These are phyloP conservation scores for Chroicocephalus ridibundus DNA, from an alignment of 2,113 vertebrate species.

Conservation along the genomic window DNA sequence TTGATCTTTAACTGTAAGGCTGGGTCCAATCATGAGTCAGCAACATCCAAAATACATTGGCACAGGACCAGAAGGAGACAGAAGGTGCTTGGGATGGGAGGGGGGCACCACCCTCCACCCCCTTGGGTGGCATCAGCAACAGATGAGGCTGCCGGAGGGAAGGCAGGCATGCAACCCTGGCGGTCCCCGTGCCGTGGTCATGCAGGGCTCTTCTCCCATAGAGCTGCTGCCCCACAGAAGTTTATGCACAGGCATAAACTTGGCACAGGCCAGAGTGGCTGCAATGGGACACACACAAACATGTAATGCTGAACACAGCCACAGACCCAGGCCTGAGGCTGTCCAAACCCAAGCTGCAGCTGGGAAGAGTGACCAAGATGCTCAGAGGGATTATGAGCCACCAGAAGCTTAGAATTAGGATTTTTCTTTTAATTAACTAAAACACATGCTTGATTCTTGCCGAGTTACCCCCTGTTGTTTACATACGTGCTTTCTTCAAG, in stretches of 20 bases:
- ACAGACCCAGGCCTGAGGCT: not conserved
- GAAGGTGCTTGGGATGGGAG: not conserved
- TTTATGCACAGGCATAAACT: not conserved
- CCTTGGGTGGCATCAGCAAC: not conserved
- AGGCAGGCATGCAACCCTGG: not conserved
- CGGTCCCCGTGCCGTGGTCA: rapidly evolving
- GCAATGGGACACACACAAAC: not conserved
- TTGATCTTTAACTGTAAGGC: not conserved
- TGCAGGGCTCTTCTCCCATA: not conserved
- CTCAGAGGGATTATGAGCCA: not conserved
- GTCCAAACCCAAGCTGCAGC: not conserved
- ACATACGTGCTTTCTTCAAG: not conserved
- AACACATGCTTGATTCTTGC: not conserved
- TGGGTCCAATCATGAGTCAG: rapidly evolving
- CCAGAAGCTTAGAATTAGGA: not conserved
- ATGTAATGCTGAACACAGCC: rapidly evolving
- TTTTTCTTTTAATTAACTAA: not conserved
- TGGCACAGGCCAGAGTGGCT: not conserved
- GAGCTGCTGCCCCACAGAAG: not conserved
- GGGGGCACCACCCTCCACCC: not conserved
- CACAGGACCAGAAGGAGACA: not conserved
- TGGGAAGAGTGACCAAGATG: not conserved
- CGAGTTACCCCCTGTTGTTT: not conserved
- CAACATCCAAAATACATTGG: not conserved
- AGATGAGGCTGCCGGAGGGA: not conserved